phyloP scores from a whole-genome alignment of 2,113 vertebrate species.

The Xenopus borealis region DNA sequence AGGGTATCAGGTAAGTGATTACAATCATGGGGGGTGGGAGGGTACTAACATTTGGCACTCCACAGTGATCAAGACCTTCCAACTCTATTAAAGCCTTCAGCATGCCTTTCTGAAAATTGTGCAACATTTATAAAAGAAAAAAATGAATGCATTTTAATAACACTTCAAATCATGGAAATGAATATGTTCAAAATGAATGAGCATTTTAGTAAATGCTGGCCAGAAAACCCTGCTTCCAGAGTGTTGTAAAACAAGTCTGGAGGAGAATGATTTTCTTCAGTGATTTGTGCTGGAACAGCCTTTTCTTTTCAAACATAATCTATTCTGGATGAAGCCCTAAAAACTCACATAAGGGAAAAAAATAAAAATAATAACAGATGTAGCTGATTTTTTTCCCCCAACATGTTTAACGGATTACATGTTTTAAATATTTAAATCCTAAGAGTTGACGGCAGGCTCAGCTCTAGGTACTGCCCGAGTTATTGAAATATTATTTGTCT shows the following conservation, averaged over 20 bases:
- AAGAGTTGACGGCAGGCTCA: slow-evolving; percentile 37
- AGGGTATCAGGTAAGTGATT: too few species aligned
- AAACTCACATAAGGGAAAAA: slow-evolving; percentile 32
- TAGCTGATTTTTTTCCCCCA: slow-evolving; percentile 11
- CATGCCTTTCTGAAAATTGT: too few species aligned
- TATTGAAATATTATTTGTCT: slow-evolving; percentile 42
- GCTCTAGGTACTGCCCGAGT: slow-evolving; percentile 20
- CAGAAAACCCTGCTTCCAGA: not conserved
- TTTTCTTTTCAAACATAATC: slow-evolving; percentile 42
- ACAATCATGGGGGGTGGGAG: too few species aligned
- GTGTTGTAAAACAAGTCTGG: slow-evolving; percentile 15
- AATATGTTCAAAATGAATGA: not conserved
- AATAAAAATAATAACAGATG: slow-evolving; percentile 44
- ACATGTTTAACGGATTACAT: slow-evolving; percentile 38
- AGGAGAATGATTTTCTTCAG: slow-evolving; percentile 1
- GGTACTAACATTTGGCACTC: too few species aligned
- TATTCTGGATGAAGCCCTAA: slow-evolving; percentile 27
- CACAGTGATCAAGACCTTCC: too few species aligned
- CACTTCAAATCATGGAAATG: too few species aligned
- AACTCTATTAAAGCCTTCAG: too few species aligned
- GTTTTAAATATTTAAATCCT: slow-evolving; percentile 40
- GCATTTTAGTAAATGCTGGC: not conserved
- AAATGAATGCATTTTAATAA: too few species aligned
- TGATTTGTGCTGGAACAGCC: slow-evolving; percentile 7
- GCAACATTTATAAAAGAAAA: too few species aligned